These are phyloP conservation scores for Ichneumoninae sp. DNA, from an alignment of 2,888 invertebrate species.

Conservation along the genomic window DNA sequence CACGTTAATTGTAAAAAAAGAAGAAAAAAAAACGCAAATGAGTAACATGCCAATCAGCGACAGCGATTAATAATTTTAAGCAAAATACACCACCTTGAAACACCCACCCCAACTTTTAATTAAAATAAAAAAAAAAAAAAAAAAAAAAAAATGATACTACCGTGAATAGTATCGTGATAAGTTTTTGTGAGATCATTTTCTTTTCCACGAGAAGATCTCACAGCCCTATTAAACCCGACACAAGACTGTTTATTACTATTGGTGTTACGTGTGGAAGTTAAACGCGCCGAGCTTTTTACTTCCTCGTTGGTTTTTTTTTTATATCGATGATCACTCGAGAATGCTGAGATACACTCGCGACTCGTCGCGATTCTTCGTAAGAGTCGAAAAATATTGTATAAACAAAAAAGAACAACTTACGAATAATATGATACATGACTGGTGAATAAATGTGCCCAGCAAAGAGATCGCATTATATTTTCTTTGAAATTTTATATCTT, in stretches of 20 bases:
- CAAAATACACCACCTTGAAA: conserved; percentile 1
- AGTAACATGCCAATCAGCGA: conserved; percentile 57
- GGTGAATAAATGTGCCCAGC: conserved; percentile 80
- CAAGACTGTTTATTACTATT: conserved; percentile 82
- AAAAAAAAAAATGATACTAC: conserved; percentile 56
- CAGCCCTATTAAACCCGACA: conserved; percentile 75
- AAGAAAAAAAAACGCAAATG: conserved; percentile 11
- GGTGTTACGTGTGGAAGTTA: conserved; percentile 75
- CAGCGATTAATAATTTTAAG: conserved; percentile 60
- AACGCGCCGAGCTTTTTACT: conserved; percentile 66
- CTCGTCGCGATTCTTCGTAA: conserved; percentile 35
- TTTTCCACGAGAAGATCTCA: conserved; percentile 35
- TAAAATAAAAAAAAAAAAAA: conserved; percentile 47
- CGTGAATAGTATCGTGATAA: conserved; percentile 55
- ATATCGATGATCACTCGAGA: conserved; percentile 57
- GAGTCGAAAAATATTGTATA: conserved; percentile 20
- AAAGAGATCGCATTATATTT: conserved; percentile 68
- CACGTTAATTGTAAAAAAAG: conserved; percentile 54
- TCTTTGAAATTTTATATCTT: conserved; percentile 21
- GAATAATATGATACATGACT: conserved; percentile 77
- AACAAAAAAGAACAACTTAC: conserved; percentile 50
- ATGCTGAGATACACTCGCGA: conserved; percentile 45
- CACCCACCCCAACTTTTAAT: conserved; percentile 58
- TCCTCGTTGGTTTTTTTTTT: conserved; percentile 66
- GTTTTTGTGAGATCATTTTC: conserved; percentile 46